Conservation (phyloP, 1,140 invertebrate genomes). For the Rhynchophorus ferrugineus region DNA sequence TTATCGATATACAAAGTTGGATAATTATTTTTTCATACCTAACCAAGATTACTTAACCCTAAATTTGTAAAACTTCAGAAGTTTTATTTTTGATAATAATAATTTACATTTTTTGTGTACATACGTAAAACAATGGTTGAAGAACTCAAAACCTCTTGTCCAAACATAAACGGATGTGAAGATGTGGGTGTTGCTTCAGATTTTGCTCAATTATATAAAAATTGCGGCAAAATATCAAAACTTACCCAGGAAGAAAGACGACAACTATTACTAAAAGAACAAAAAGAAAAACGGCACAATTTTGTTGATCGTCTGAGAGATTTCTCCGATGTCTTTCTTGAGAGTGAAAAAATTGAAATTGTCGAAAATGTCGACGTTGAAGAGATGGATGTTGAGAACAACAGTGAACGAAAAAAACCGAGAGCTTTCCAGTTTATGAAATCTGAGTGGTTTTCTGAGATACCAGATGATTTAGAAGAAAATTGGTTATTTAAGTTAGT, state of each 20-base stretch:
- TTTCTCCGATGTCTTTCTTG: slow-evolving; percentile 19
- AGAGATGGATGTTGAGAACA: slow-evolving; percentile 10
- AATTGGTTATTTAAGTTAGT: slow-evolving; percentile 79
- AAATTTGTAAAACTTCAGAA: too few species aligned
- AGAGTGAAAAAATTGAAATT: slow-evolving; percentile 4
- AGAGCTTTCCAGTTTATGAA: slow-evolving; percentile 56
- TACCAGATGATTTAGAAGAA: slow-evolving; percentile 66
- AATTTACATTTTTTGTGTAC: too few species aligned
- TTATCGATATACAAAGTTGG: too few species aligned
- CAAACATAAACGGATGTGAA: too few species aligned
- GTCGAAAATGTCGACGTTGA: slow-evolving; percentile 9
- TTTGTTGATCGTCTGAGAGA: slow-evolving; percentile 23
- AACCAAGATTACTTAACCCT: too few species aligned
- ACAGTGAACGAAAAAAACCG: slow-evolving; percentile 1
- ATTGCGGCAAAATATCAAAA: slow-evolving; percentile 10
- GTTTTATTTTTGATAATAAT: too few species aligned
- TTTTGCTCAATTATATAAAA: slow-evolving; percentile 26
- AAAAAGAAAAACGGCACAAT: slow-evolving; percentile 25
- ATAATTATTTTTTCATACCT: too few species aligned
- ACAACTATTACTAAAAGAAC: slow-evolving; percentile 19
- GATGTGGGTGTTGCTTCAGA: too few species aligned
- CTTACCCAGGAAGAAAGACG: slow-evolving; percentile 26
- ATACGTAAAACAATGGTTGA: too few species aligned
- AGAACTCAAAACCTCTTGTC: too few species aligned
- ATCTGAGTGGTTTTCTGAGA: slow-evolving; percentile 87